Evolutionary conservation across 2,888 invertebrate species (phyloP), one percentile per base, ranked within the genome.

Genomic region (Homarus gammarus): DNA sequence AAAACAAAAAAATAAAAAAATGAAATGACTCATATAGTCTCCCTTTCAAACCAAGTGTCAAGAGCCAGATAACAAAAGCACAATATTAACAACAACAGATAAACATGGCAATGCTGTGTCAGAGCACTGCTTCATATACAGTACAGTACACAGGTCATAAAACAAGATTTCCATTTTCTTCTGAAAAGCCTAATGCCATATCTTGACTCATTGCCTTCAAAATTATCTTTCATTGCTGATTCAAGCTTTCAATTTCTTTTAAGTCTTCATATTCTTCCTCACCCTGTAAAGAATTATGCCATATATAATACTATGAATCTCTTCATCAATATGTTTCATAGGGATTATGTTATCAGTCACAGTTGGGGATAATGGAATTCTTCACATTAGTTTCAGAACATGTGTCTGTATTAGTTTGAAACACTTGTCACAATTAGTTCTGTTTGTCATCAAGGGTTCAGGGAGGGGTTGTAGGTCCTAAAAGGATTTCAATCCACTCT

Each of bases 241-340:
- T 44, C 51, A 49, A 61, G 49, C n/a, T 44, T 75, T 31, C 64
- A 12, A 77, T 33, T 77, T 85, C 84, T 31, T 75, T 44, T 44
- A 49, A 61, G 49, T 36, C 64, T 75, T 31, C 64, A 12, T 85
- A 49, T 77, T 85, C 84, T 31, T 75, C 84, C 3, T 44, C 38
- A 38, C 77, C 61, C 84, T 85, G 84, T 27, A 85, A 85, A 85
- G 77, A 85, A 61, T 75, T 68, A 85, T 38, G 44, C 31, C 40
- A 77, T 64, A 64, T 81, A 22, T 36, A 64, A 81, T 40, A 61
- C 27, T 38, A 81, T 51, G 77, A 75, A 51, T 33, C 31, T 73
- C 84, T 40, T 73, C 64, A 84, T 49, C 31, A 49, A 72, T 33
- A 49, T 79, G 33, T n/a, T 36, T 27, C 36, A 56, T 56, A 36